These are phyloP conservation scores for Gymnocephalus cernua DNA, from an alignment of 2,113 vertebrate species.

Conservation along the genomic window DNA sequence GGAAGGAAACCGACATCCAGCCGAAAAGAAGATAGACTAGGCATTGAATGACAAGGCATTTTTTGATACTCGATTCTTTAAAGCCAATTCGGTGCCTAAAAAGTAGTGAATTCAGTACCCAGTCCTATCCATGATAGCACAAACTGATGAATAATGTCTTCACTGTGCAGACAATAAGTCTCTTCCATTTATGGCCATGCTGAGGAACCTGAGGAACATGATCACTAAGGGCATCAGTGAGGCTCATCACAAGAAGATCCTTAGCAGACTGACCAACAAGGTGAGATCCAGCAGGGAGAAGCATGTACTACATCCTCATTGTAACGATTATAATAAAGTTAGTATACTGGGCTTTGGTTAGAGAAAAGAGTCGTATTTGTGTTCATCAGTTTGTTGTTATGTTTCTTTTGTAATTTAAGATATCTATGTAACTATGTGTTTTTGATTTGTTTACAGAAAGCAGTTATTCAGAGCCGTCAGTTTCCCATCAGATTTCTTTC, in stretches of 20 bases:
- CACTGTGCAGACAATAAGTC: slow-evolving; percentile 83
- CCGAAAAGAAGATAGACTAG: no score
- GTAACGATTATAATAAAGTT: background rate
- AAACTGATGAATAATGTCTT: background rate
- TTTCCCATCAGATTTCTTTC: slow-evolving; percentile 92
- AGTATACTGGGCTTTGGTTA: background rate
- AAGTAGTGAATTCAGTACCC: no score
- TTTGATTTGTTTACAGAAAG: slow-evolving; percentile 77
- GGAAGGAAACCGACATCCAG: no score
- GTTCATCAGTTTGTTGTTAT: background rate
- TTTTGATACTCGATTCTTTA: no score
- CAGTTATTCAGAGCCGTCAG: slow-evolving; percentile 88
- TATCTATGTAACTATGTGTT: background rate
- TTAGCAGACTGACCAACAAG: slow-evolving; percentile 84
- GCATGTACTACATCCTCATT: background rate
- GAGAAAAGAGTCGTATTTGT: background rate
- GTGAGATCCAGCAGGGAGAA: slow-evolving; percentile 64
- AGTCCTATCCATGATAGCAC: background rate
- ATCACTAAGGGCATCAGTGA: slow-evolving; percentile 86
- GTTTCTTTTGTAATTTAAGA: background rate
- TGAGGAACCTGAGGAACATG: slow-evolving; percentile 91
- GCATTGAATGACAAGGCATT: no score
- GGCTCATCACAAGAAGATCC: slow-evolving; percentile 85
- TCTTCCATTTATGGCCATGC: slow-evolving; percentile 93
- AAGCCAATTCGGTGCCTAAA: no score